Evolutionary conservation across 2,888 invertebrate species (phyloP), one percentile per base, ranked within the genome.

Genomic region (Drosophila prostipennis): DNA sequence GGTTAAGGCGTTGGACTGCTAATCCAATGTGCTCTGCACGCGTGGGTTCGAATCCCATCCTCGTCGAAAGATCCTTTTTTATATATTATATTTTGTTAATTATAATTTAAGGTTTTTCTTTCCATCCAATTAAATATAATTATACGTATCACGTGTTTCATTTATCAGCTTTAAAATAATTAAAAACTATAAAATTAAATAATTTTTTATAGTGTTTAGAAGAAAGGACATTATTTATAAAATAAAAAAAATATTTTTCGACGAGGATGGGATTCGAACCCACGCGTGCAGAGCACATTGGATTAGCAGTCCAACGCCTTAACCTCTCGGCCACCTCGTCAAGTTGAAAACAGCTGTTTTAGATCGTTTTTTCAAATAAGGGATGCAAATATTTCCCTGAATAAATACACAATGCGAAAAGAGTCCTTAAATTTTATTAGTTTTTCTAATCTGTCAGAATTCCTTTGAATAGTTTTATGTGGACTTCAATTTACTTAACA

Each of bases 251-350:
- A 1, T 0, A 4, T 2, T 19, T n/a, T 3, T 42, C 94, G 94
- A 94, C 94, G 94, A 94, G 94, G 95, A 95, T 95, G 95, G 95
- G 95, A 95, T 95, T 95, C 95, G 95, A 95, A 95, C 95, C 95
- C 95, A 95, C 95, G 95, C 95, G 95, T 95, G 95, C 95, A 95
- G 94, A 95, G 95, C 95, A 95, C 95, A 95, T 95, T 95, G 95
- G 95, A 95, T 95, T 95, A 95, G 95, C 95, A 95, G 95, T 95
- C 95, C 95, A 95, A 95, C 95, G 95, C 95, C 95, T 95, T 95
- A 95, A 95, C 95, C 95, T 94, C 95, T 95, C 95, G 95, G 95
- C 95, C 95, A 95, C 95, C 95, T 95, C 95, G 95, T 95, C 95
- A 80, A 37, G 7, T 26, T 14, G 14, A 5, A 37, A 16, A 2